Base-by-base conservation (phyloP, 1,140 invertebrate genomes). In the Prorops nasuta region DNA sequence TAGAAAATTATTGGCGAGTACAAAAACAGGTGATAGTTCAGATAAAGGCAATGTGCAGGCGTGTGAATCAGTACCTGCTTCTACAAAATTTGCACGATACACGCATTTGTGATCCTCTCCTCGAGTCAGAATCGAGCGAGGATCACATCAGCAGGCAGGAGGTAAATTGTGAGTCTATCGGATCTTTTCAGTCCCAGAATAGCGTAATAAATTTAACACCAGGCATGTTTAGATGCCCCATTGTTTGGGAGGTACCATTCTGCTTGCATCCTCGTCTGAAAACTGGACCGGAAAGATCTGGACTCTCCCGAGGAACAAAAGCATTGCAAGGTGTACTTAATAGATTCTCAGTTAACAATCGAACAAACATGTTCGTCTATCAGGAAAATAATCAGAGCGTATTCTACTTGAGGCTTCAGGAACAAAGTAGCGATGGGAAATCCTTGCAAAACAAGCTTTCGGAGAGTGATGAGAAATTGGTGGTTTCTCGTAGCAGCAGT, bases 331-430 rank as follows among this genome's bases (percentile, higher is more conserved):
- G 80, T 16, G 84, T 88, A 4, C 71, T 91, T 2, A 86, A 84
- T 60, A 82, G 85, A 31, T 88, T 91, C 58, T 85, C 85, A 1
- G 88, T 92, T 0, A 82, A 81, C 44, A 91, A 92, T 63, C 75
- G 89, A 38, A 83, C 75, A 39, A 91, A 92, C 64, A 90, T 91
- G 88, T 91, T 91, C 77, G 88, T 91, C 1, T 84, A 89, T 71
- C 79, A 84, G 67, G 85, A 90, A 69, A 81, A 76, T 18, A 74
- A 81, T 22, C 79, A 80, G 20, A 85, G 86, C 59, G 87, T 90
- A 0, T 91, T 88, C 66, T 91, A 91, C 67, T 61, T 90, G 31
- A 69, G 81, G 17, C 53, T 78, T 1, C 72, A 79, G 46, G 69
- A 73, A 10, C 74, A 77, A 38, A 77, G 66, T 1, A 73, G 59